Base-by-base conservation (phyloP, 2,797 vertebrate species). In the Naso thynnoides region DNA sequence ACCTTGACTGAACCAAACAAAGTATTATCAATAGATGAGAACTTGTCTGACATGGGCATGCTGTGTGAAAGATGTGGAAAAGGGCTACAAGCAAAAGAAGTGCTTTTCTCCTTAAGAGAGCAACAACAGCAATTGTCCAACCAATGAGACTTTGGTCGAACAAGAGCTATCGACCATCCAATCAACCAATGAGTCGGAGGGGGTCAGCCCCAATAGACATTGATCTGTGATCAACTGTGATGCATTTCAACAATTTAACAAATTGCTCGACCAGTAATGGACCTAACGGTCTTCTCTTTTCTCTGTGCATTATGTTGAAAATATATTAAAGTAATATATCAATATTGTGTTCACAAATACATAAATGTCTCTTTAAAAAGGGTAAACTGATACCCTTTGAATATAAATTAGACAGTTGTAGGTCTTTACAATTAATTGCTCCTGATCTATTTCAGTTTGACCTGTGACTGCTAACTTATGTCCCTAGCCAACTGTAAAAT, bases 271-370 rank as follows among this genome's bases (percentile, higher is more conserved):
- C 38, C 38, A 62, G 21, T 54, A 65, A 70, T 49, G 10, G 38
- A 56, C 19, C 56, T 53, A 58, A 59, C 57, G 68, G 73, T 59
- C 45, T 75, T 48, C 14, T 71, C 10, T 63, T 48, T 15, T 71
- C 39, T 67, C 41, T 59, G 61, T 76, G 54, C 14, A 58, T 41
- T 31, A 18, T 52, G 31, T 63, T 73, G 3, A 68, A 67, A 73
- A 84, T 78, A 82, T 72, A 83, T 71, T 76, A 60, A 69, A 59
- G 66, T 54, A 67, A 68, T 21, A 60, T 8, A 65, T 33, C 26
- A 68, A 31, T 56, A 54, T 72, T 38, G 42, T 56, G 29, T 68
- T 53, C 65, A 78, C 49, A 53, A 73, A 80, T 18, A 65, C 49
- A 57, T 26, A 50, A 42, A 73, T 16, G 31, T 59, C 47, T 79